phyloP scores from a whole-genome alignment of 2,797 vertebrate genomes.

The Acanthiza pusilla region DNA sequence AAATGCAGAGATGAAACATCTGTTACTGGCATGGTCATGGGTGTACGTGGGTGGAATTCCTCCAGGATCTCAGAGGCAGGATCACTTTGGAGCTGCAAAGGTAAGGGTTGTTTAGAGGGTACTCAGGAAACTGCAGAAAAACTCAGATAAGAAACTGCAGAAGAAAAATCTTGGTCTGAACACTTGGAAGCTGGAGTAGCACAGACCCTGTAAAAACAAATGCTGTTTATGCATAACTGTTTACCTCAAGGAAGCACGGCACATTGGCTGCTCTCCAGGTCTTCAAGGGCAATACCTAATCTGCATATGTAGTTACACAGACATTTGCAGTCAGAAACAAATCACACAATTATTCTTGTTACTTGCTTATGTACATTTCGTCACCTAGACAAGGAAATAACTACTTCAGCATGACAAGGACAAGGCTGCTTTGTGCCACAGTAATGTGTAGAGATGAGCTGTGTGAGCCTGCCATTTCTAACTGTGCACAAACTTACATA shows the following conservation, averaged over 20 bases:
- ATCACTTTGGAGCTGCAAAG: background rate
- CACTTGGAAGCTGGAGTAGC: background rate
- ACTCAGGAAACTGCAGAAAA: background rate
- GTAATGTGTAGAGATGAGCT: background rate
- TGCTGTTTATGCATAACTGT: background rate
- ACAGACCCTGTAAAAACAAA: background rate
- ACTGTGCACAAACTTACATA: background rate
- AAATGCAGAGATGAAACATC: background rate
- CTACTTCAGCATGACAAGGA: background rate
- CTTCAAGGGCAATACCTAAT: constrained; percentile 6
- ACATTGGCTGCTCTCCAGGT: background rate
- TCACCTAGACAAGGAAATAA: background rate
- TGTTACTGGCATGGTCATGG: background rate
- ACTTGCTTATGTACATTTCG: background rate
- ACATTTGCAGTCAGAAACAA: background rate
- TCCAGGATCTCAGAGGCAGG: background rate
- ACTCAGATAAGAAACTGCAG: background rate
- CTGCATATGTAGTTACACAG: background rate
- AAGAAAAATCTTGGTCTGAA: background rate
- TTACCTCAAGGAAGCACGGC: background rate
- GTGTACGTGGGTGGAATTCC: background rate
- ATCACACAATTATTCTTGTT: background rate
- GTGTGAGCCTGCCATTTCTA: background rate
- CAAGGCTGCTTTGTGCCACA: background rate
- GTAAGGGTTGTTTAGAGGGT: background rate